Conservation (phyloP, 1,140 invertebrate species). For the Calliopsis andreniformis region DNA sequence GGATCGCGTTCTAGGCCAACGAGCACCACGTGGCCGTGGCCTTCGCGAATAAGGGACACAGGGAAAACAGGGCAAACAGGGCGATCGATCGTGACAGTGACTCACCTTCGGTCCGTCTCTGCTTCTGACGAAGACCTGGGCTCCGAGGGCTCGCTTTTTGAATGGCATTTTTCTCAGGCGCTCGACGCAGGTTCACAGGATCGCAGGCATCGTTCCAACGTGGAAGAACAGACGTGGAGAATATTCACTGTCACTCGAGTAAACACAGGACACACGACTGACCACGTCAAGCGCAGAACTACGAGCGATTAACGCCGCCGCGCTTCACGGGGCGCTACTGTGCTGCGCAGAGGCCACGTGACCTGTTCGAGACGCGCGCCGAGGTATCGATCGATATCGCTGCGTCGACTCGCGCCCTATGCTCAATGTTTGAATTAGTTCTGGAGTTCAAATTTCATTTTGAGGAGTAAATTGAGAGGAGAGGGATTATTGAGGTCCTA, state of each 20-base stretch:
- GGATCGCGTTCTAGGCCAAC: not conserved
- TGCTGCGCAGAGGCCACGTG: slow-evolving; percentile 43
- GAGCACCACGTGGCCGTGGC: slow-evolving; percentile 28
- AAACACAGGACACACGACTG: slow-evolving; percentile 1
- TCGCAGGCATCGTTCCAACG: not conserved
- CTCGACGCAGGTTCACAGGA: not conserved
- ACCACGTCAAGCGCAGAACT: not conserved
- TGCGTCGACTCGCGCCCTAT: slow-evolving; percentile 35
- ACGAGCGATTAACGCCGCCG: not conserved
- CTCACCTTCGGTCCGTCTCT: slow-evolving; percentile 49
- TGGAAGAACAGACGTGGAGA: not conserved
- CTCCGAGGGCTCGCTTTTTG: not conserved
- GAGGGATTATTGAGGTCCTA: too few relatives aligned
- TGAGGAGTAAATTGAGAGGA: too few relatives aligned
- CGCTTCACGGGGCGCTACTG: not conserved
- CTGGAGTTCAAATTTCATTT: too few relatives aligned
- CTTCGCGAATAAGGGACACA: not conserved
- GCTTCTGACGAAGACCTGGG: slow-evolving; percentile 24
- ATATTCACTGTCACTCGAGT: not conserved
- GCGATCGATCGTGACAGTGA: not conserved
- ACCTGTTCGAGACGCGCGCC: not conserved
- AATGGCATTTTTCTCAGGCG: slow-evolving; percentile 43
- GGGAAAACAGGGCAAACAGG: not conserved
- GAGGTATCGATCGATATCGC: slow-evolving; percentile 42
- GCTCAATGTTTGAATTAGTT: too few relatives aligned